A percentile compares a stretch with the other conserved stretches of the same genome.
phyloP scores from a whole-genome alignment of 2,888 invertebrate genomes.

The Carterocephalus palaemon region DNA sequence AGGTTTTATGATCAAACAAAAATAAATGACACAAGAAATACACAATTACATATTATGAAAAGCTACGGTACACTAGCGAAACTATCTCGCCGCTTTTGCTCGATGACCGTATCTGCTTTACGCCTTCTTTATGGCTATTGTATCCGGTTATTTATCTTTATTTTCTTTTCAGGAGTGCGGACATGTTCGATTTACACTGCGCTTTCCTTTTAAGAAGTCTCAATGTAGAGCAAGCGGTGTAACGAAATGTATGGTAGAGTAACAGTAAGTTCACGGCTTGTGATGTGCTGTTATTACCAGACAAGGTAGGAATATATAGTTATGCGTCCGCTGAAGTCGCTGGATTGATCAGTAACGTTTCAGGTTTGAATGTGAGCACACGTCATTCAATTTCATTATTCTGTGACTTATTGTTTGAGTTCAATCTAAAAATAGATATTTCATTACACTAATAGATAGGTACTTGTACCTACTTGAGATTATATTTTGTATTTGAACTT shows the following conservation, averaged over 20 bases:
- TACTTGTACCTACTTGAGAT: neutral
- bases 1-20: conserved; percentile 11
- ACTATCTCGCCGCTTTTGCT: conserved; percentile 45
- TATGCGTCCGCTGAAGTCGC: conserved; percentile 26
- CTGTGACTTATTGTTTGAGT: conserved; percentile 3
- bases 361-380: conserved; percentile 46
- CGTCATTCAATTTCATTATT: conserved; percentile 36
- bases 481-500: neutral
- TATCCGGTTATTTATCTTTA: conserved; percentile 45
- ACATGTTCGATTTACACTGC: conserved; percentile 34
- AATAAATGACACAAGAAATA: neutral
- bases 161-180: conserved; percentile 22
- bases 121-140: conserved; percentile 47
- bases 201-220: conserved; percentile 14
- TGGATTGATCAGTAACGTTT: conserved; percentile 55
- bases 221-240: conserved; percentile 1
- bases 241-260: conserved; percentile 45
- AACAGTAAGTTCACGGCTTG: conserved; percentile 26
- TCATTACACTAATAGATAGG: neutral
- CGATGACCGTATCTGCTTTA: conserved; percentile 51
- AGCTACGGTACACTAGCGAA: conserved; percentile 36
- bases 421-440: conserved; percentile 3
- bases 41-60: conserved; percentile 13
- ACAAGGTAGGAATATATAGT: conserved; percentile 29
- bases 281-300: conserved; percentile 31